phyloP scores from a whole-genome alignment of 2,113 vertebrate genomes.

The Mirza zaza region DNA sequence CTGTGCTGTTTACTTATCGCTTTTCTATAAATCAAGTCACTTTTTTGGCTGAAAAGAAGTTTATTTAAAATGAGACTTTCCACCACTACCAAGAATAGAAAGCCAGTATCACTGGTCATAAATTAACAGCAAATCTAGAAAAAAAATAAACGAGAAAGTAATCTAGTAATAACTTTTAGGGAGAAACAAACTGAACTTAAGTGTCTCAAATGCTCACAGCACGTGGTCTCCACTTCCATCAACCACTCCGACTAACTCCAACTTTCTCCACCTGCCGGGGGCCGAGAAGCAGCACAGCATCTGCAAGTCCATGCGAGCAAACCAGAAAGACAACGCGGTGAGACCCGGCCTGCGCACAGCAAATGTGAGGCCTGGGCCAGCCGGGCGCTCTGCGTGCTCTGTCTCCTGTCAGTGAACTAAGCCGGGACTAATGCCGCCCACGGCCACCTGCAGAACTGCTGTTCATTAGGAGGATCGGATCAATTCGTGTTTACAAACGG shows the following conservation, averaged over 20 bases:
- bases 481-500: not conserved
- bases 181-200: not conserved
- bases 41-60: not conserved
- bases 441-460: not conserved
- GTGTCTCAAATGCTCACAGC: not conserved
- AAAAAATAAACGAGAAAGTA: not conserved
- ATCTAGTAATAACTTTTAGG: not conserved
- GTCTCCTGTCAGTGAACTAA: not conserved
- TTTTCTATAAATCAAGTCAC: not conserved
- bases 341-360: not conserved
- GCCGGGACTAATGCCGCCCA: not conserved
- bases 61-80: not conserved
- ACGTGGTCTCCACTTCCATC: not conserved
- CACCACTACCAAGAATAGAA: not conserved
- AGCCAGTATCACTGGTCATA: not conserved
- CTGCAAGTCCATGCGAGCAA: not conserved
- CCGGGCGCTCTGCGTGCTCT: not conserved
- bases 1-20: not conserved
- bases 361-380: not conserved
- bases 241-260: not conserved
- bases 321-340: not conserved
- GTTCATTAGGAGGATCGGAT: not conserved
- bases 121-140: constrained; percentile 25
- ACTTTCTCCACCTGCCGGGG: not conserved
- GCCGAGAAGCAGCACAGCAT: not conserved